phyloP scores from a whole-genome alignment of 2,113 vertebrate genomes.

The Myiozetetes cayanensis region DNA sequence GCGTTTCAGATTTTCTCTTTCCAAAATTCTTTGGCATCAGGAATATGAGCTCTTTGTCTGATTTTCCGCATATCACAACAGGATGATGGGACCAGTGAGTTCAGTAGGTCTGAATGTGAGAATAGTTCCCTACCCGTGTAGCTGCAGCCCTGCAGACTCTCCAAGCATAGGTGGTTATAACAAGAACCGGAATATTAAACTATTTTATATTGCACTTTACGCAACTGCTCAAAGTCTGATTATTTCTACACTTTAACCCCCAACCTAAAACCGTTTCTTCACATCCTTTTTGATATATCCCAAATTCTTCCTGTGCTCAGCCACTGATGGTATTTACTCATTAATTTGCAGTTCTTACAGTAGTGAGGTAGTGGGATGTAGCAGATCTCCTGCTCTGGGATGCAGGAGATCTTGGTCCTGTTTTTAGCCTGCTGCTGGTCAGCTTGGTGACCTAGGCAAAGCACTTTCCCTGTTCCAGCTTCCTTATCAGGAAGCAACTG shows the following conservation, averaged over 20 bases:
- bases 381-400: neutral
- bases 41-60: neutral
- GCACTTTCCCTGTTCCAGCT: neutral
- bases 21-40: neutral
- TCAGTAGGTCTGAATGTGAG: neutral
- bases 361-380: neutral
- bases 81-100: accelerated
- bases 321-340: neutral
- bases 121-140: accelerated
- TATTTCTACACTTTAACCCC: neutral
- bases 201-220: neutral
- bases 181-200: neutral
- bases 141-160: neutral
- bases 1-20: neutral
- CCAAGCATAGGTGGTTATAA: neutral
- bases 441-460: neutral
- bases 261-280: neutral
- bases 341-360: neutral
- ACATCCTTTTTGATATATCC: neutral
- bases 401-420: neutral
- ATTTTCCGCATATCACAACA: neutral
- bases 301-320: neutral
- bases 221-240: neutral
- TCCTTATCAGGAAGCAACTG: neutral
- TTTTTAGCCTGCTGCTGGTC: neutral